Base-by-base conservation (phyloP, 2,797 vertebrate genomes). In the Crenuchus spilurus region DNA sequence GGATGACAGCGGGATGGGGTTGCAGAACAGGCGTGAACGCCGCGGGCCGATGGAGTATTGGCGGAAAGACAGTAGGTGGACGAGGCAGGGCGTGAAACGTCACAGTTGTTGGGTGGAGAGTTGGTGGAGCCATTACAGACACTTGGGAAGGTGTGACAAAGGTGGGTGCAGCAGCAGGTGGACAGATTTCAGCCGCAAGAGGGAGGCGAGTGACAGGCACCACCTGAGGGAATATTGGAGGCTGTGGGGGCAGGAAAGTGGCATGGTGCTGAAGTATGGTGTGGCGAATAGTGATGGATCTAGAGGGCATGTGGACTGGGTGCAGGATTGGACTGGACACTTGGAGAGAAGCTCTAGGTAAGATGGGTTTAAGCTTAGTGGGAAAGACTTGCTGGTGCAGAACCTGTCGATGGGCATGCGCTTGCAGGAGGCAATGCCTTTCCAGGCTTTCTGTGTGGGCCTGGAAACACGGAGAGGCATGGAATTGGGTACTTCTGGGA, bases 251-350 rank as follows among this genome's bases (percentile, higher is more conserved):
- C n/a, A 95, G 89, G 35, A 94, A 90, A 78, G 92, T 85, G 0
- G 87, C 80, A 0, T 92, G 93, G 16, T 94, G 94, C 77, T 94
- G 95, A 4, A 94, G 82, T 70, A 95, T 75, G 0, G 93, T 91
- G 83, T 91, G 93, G 8, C 92, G 93, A 75, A 94, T 88, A 0
- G 92, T 90, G 8, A 94, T 86, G 0, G 94, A 93, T 87, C 92
- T 88, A 80, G 93, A 88, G 46, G 86, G 88, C 82, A 92, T 79
- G 48, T 92, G 87, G 71, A 92, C 42, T 2, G 92, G 92, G 63
- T 91, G 94, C 74, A 93, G 84, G 0, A 89, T 55, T 14, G 83
- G 75, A 16, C 74, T 75, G 31, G 84, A 70, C 55, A 85, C 62
- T 18, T 74, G 61, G 28, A 85, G 68, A 16, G 81, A 65, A 1